A percentile compares a stretch with the other conserved stretches of the same genome.
Conservation (phyloP, 2,113 vertebrate genomes). For the Cavia aperea region DNA sequence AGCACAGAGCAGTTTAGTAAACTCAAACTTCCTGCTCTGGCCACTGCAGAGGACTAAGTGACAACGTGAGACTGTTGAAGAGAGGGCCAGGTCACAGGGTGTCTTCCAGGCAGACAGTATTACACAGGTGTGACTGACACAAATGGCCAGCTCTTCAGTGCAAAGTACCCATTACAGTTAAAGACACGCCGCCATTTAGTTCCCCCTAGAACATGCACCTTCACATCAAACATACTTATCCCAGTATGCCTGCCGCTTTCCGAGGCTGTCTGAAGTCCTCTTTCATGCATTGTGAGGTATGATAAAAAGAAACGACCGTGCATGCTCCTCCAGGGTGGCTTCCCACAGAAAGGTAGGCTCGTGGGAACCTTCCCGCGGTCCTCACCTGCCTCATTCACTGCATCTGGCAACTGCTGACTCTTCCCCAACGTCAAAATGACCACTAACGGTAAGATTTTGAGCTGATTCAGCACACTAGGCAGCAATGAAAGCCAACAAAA, state of each 20-base stretch:
- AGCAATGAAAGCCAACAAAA: not conserved
- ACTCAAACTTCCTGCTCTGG: not conserved
- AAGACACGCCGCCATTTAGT: not conserved
- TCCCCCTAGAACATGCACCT: not conserved
- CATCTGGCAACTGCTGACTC: not conserved
- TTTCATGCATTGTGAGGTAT: not conserved
- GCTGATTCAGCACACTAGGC: not conserved
- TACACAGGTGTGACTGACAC: not conserved
- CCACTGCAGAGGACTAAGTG: not conserved
- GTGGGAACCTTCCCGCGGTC: rapidly evolving
- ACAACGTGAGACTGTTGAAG: rapidly evolving
- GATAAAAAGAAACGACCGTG: not conserved
- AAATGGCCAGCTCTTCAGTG: not conserved
- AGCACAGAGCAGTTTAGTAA: rapidly evolving
- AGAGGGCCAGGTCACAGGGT: not conserved
- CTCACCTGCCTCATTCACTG: not conserved
- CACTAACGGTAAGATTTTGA: not conserved
- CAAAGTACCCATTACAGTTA: not conserved
- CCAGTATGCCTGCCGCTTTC: not conserved
- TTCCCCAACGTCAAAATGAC: not conserved
- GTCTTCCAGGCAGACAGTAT: not conserved
- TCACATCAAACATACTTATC: not conserved
- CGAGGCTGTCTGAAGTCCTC: not conserved
- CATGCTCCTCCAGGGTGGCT: not conserved
- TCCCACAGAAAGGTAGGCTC: not conserved